phyloP scores from a whole-genome alignment of 2,888 invertebrate species.

The Drosophila meridiana region DNA sequence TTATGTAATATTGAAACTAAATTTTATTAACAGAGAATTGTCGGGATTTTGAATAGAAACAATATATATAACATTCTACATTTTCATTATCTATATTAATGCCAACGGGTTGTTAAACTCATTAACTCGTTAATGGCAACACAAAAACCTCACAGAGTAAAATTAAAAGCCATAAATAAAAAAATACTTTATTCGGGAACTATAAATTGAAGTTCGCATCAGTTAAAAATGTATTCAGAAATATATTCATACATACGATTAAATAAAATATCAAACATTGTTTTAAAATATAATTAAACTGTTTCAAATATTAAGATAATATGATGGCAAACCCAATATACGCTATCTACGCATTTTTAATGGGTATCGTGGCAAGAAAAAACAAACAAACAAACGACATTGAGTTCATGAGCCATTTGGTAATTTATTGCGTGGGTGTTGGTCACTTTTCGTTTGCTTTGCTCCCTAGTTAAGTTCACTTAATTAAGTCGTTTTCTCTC shows the following conservation, averaged over 20 bases:
- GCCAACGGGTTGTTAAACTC: slow-evolving; percentile 67
- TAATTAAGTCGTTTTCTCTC: slow-evolving; percentile 34
- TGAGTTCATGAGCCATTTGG: slow-evolving; percentile 38
- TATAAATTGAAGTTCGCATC: background rate
- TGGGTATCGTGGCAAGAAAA: slow-evolving; percentile 3
- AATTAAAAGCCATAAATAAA: slow-evolving; percentile 3
- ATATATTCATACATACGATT: background rate
- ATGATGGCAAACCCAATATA: background rate
- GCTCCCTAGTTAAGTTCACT: slow-evolving; percentile 26
- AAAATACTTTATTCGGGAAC: background rate
- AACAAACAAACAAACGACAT: slow-evolving; percentile 24
- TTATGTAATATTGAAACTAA: too few relatives aligned
- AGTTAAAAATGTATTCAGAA: background rate
- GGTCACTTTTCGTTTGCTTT: slow-evolving; percentile 8
- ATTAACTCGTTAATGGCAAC: slow-evolving; percentile 32
- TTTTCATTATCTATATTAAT: slow-evolving; percentile 12
- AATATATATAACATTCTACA: too few relatives aligned
- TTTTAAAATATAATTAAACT: background rate
- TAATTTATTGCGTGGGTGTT: slow-evolving; percentile 41
- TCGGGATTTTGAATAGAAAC: too few relatives aligned
- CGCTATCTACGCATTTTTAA: background rate
- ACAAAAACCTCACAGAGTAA: slow-evolving; percentile 11
- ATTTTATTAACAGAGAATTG: too few relatives aligned
- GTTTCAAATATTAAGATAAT: background rate
- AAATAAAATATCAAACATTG: background rate